Evolutionary conservation across 2,888 invertebrate species (phyloP).

Genomic region (Himalopsyche anomala): DNA sequence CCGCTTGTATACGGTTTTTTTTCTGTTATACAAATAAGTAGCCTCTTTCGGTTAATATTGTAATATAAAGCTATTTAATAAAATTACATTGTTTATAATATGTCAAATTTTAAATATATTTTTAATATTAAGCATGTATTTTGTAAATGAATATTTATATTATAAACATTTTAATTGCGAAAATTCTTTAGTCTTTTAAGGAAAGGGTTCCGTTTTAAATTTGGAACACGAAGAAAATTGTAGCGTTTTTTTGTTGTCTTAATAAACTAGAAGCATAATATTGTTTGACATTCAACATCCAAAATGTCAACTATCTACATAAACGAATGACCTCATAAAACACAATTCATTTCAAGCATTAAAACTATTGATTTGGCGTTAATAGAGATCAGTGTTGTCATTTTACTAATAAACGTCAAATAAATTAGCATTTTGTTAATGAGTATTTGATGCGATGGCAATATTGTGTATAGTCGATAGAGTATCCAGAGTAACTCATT

Average conservation of each 20-base stretch:
- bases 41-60: too few species aligned
- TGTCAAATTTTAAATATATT: too few species aligned
- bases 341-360: slow-evolving; percentile 19
- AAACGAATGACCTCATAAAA: slow-evolving; percentile 22
- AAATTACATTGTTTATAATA: too few species aligned
- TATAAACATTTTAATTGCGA: too few species aligned
- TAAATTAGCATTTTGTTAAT: slow-evolving; percentile 34
- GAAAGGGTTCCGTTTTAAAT: background rate
- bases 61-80: too few species aligned
- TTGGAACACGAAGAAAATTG: background rate
- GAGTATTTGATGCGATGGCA: slow-evolving; percentile 26
- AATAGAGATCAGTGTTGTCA: slow-evolving; percentile 27
- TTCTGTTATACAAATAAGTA: too few species aligned
- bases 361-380: slow-evolving; percentile 11
- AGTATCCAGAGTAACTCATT: background rate
- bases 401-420: slow-evolving; percentile 8
- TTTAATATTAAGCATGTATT: too few species aligned
- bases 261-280: background rate
- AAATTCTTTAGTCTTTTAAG: too few species aligned
- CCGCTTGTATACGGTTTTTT: too few species aligned
- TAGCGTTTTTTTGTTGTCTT: background rate
- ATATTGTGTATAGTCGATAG: background rate
- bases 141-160: too few species aligned
- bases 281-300: slow-evolving; percentile 23
- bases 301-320: slow-evolving; percentile 10